Base-by-base conservation (phyloP, 2,888 invertebrate genomes). In the Scaptodrosophila latifasciaeformis region DNA sequence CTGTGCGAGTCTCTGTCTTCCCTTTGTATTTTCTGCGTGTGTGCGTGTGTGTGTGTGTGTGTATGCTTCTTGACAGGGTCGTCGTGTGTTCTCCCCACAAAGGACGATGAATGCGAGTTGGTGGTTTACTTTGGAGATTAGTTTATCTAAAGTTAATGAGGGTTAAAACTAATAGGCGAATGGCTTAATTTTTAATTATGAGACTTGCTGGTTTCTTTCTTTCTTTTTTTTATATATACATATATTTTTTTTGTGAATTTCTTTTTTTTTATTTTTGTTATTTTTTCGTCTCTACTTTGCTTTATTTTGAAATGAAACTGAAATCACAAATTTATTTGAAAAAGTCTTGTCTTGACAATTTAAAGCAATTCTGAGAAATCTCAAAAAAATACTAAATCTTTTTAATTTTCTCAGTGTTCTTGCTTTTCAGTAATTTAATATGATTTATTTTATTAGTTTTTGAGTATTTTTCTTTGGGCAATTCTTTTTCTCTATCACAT, bases 151-250 rank as follows among this genome's bases (percentile, higher is more conserved):
- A 80, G 76, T 80, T 77, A 77, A 77, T 77, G 76, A 80, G 76
- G 76, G 76, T 80, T 77, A 77, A 80, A 77, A 77, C 76, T 77
- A 77, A 77, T 77, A 80, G 76, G 81, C 78, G 80, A 72, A 77
- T 80, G 76, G 67, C 74, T 80, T 79, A 79, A 76, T 80, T 76
- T 76, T 76, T 76, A 76, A 76, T 76, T 79, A 76, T 76, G 80
- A 67, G 78, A 71, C 79, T 78, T 64, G 76, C 56, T 71, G 24
- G 12, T 43, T 27, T 24, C 19, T 34, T 10, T 18, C n/a, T 44
- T 29, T 2, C 17, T 34, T 46, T 34, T 5, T 7, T 13, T 34
- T 46, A 10, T 31, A 18, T 7, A 18, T 18, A 12, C n/a, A n/a
- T n/a, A n/a, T n/a, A n/a, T n/a, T n/a, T n/a, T n/a, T n/a, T n/a